Conservation (phyloP, 2,888 invertebrate genomes). For the Therioaphis trifolii region DNA sequence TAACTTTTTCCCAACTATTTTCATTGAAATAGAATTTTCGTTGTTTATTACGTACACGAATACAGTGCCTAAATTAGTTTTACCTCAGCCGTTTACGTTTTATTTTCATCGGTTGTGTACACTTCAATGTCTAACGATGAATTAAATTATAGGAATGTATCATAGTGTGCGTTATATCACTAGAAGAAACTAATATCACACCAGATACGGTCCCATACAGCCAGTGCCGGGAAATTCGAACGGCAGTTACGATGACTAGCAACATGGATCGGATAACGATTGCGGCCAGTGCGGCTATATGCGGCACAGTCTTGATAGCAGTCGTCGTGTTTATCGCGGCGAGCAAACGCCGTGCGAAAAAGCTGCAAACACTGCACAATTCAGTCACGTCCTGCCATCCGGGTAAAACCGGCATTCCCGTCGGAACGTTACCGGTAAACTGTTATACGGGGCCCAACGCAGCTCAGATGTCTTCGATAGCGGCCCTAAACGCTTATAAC, state of each 20-base stretch:
- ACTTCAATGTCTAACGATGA: neutral
- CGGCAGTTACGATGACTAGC: constrained; percentile 83
- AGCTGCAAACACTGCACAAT: constrained; percentile 74
- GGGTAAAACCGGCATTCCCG: constrained; percentile 43
- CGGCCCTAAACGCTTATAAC: constrained; percentile 85
- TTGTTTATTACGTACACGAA: too few species aligned
- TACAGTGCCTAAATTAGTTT: too few species aligned
- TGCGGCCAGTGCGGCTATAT: constrained; percentile 91
- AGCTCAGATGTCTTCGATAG: constrained; percentile 86
- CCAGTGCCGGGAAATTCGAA: constrained; percentile 90
- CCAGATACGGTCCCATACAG: constrained; percentile 86
- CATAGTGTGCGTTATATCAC: constrained; percentile 90
- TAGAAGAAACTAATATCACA: constrained; percentile 88
- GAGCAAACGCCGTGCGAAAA: constrained; percentile 81
- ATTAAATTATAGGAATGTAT: constrained; percentile 81
- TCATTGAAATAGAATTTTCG: too few species aligned
- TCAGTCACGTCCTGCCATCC: constrained; percentile 71
- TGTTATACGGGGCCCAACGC: constrained; percentile 69
- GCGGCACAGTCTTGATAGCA: constrained; percentile 90
- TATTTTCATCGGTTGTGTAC: neutral
- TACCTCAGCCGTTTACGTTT: neutral
- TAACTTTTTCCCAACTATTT: too few species aligned
- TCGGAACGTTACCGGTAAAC: constrained; percentile 67
- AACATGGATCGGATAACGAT: constrained; percentile 96
- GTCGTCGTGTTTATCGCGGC: constrained; percentile 91